Evolutionary conservation across 2,888 invertebrate species (phyloP).

Genomic region (Watsonalla cultraria): DNA sequence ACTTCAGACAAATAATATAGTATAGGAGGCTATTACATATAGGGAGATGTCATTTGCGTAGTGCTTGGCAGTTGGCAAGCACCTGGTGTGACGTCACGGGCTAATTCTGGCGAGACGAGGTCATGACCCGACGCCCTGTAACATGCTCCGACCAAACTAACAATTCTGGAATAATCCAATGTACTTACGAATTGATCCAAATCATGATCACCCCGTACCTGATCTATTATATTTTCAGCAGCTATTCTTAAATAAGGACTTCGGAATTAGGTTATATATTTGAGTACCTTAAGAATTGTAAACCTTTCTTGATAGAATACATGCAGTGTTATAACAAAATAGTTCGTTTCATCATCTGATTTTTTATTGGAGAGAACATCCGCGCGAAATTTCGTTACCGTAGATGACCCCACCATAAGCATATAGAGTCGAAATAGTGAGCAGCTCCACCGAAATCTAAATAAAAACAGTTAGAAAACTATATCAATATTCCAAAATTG

Average conservation of each 20-base stretch:
- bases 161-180: conserved; percentile 3
- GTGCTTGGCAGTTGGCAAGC: conserved; percentile 45
- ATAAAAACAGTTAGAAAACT: background rate
- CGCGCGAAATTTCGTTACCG: no score
- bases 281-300: no score
- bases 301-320: no score
- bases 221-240: background rate
- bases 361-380: no score
- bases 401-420: no score
- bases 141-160: conserved; percentile 22
- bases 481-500: background rate
- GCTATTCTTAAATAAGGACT: no score
- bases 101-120: conserved; percentile 67
- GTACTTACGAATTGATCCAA: background rate
- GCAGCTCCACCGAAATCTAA: no score
- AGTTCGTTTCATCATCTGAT: no score
- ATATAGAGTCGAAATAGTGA: no score
- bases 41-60: conserved; percentile 31
- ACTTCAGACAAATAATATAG: no score
- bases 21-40: background rate
- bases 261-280: no score
- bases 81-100: conserved; percentile 48
- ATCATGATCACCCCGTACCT: background rate
- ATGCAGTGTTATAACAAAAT: no score
- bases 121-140: conserved; percentile 68